Base-by-base conservation (phyloP, 2,888 invertebrate genomes). In the Ormyrus pomaceus region DNA sequence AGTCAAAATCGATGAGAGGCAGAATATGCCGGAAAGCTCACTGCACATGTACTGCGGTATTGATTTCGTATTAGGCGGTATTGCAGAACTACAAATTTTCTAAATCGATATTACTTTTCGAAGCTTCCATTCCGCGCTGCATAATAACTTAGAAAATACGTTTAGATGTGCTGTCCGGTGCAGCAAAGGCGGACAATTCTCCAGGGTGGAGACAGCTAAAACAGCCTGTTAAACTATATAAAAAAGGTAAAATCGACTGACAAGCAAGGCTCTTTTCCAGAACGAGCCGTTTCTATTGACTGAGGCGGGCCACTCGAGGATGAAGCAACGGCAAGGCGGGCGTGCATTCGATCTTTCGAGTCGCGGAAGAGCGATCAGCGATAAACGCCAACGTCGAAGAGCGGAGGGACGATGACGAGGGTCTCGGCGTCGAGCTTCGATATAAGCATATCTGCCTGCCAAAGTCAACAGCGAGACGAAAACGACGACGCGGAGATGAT, bases 271-370 rank as follows among this genome's bases (percentile, higher is more conserved):
- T 48, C 65, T 65, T 65, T 55, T 56, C 6, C n/a, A 50, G 9
- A 7, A 6, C 65, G 51, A 71, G 53, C 13, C 62, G 45, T 34
- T 34, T 34, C 53, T 61, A 75, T 66, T 66, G 66, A 66, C 53
- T 19, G 13, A 56, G n/a, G 6, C 62, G 34, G 34, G 34, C 5
- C 56, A 34, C 56, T 56, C 50, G 70, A 59, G 19, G 11, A 59
- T 3, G 34, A 34, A 34, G 34, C 34, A 34, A 34, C 34, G 34
- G 34, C 3, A 3, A 34, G 34, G 34, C 34, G 34, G 34, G 34
- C 34, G 34, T 34, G 34, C 34, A 71, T 53, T 71, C n/a, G 72
- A 78, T 72, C 72, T 65, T 51, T 74, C 9, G 59, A 51, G 45
- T 58, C 55, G n/a, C 53, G 72, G 56, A 61, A 61, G 11, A 46